Percentiles rank a stretch among this genome's conserved stretches.
These are phyloP conservation scores for Aotus griseimembra DNA, from an alignment of 2,797 vertebrate species.

Conservation along the genomic window DNA sequence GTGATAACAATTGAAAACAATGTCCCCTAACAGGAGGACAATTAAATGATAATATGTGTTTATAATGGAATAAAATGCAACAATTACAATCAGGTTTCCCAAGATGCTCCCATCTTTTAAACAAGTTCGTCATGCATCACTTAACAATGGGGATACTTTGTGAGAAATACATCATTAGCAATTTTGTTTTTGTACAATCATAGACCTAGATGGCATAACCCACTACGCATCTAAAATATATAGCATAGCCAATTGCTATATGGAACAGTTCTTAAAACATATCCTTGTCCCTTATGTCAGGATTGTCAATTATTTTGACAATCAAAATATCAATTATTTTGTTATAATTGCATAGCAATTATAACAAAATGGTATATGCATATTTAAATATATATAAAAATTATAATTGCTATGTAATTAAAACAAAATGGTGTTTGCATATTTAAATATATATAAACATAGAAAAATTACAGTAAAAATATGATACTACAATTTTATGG, in stretches of 20 bases:
- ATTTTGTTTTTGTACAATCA: background rate
- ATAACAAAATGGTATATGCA: too few species aligned
- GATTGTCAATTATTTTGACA: background rate
- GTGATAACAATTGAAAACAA: background rate
- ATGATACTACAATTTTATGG: background rate
- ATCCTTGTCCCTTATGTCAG: background rate
- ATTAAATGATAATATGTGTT: background rate
- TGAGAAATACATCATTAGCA: background rate
- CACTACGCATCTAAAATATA: background rate
- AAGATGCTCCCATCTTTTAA: background rate
- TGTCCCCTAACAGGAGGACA: background rate
- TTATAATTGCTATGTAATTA: background rate
- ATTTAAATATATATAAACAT: background rate
- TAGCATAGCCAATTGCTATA: background rate
- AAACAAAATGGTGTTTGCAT: background rate
- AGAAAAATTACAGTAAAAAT: background rate
- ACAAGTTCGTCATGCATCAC: background rate
- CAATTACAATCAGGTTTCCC: background rate
- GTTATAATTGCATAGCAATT: too few species aligned
- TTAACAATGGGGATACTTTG: background rate
- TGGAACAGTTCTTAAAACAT: background rate
- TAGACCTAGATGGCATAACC: background rate
- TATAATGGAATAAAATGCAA: background rate
- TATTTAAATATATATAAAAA: background rate
- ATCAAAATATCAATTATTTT: background rate